phyloP scores from a whole-genome alignment of 1,140 invertebrate genomes.

The Myzus persicae region DNA sequence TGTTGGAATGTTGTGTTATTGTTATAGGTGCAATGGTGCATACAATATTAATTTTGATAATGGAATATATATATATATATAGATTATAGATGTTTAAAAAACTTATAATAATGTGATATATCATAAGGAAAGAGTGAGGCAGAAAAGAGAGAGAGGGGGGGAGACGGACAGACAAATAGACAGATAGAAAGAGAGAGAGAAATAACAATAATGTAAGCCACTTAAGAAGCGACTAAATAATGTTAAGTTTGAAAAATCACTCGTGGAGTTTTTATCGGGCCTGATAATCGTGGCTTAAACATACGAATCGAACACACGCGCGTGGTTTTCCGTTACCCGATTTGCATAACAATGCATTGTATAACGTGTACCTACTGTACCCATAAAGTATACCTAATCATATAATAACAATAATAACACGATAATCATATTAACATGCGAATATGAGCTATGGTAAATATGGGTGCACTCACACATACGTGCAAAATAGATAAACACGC shows the following conservation, averaged over 20 bases:
- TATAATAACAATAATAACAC: conserved; percentile 8
- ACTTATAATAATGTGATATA: not conserved
- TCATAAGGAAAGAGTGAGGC: not conserved
- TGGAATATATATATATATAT: too few relatives aligned
- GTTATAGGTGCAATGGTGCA: too few relatives aligned
- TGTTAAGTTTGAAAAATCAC: not conserved
- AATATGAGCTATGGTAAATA: conserved; percentile 4
- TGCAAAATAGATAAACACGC: not conserved
- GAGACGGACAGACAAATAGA: too few relatives aligned
- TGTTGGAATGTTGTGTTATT: not conserved
- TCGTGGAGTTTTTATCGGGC: not conserved
- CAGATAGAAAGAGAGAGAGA: not conserved
- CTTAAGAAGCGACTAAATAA: not conserved
- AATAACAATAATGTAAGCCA: not conserved
- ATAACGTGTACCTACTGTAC: not conserved
- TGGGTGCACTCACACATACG: not conserved
- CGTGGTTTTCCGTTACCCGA: conserved; percentile 10
- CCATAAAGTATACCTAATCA: not conserved
- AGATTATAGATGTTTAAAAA: not conserved
- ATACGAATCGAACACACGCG: not conserved
- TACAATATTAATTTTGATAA: too few relatives aligned
- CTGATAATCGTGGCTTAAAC: not conserved
- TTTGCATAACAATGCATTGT: conserved; percentile 42
- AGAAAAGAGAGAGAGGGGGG: too few relatives aligned
- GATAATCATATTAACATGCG: not conserved